phyloP scores from a whole-genome alignment of 1,140 invertebrate species.

The Neelides sp. region DNA sequence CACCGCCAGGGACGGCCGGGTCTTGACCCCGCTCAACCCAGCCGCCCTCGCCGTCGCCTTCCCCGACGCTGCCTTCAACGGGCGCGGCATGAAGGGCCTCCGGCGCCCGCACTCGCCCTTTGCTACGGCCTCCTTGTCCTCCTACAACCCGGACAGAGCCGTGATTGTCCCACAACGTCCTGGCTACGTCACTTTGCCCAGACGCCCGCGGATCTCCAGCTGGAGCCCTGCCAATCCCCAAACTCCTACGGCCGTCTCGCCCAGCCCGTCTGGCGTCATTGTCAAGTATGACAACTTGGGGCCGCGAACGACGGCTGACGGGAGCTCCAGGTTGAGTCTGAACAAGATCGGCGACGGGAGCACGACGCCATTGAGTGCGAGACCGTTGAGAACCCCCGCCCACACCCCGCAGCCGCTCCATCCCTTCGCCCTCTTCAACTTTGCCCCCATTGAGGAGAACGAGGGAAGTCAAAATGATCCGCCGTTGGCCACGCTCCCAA shows the following conservation, averaged over 20 bases:
- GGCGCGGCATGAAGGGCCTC: neutral
- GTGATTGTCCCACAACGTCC: constrained; percentile 40
- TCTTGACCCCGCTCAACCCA: constrained; percentile 29
- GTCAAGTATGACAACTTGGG: constrained; percentile 83
- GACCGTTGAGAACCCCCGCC: constrained; percentile 16
- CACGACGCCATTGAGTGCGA: too few species aligned
- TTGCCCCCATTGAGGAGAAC: constrained; percentile 20
- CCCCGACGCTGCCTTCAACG: constrained; percentile 36
- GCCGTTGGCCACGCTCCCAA: constrained; percentile 12
- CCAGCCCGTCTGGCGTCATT: constrained; percentile 42
- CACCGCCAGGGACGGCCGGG: constrained; percentile 53
- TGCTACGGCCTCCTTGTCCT: constrained; percentile 12
- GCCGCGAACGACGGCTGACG: constrained; percentile 69
- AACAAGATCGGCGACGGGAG: constrained; percentile 29
- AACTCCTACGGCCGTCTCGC: constrained; percentile 37
- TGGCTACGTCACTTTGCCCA: constrained; percentile 68
- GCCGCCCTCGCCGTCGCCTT: constrained; percentile 39
- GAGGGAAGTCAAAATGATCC: neutral
- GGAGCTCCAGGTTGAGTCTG: constrained; percentile 67
- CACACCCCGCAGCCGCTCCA: neutral
- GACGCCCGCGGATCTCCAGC: constrained; percentile 62
- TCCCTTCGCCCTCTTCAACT: neutral
- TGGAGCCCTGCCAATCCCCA: constrained; percentile 40
- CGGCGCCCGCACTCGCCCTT: constrained; percentile 21
- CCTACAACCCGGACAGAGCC: constrained; percentile 37